phyloP scores from a whole-genome alignment of 2,113 vertebrate genomes.

The Mus spicilegus region DNA sequence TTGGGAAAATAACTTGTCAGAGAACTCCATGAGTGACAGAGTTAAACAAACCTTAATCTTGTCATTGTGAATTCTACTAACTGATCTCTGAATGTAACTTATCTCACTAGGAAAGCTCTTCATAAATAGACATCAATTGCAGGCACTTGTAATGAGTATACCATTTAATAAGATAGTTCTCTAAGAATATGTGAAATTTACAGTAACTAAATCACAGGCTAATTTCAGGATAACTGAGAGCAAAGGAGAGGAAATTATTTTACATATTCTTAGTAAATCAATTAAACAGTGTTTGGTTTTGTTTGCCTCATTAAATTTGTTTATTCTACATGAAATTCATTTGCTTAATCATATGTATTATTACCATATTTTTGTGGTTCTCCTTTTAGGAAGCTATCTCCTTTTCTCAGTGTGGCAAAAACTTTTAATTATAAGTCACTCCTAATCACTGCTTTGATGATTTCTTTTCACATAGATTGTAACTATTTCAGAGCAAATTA shows the following conservation, averaged over 20 bases:
- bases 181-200: background rate
- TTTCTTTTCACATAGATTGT: background rate
- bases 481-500: conserved; percentile 5
- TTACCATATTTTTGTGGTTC: background rate
- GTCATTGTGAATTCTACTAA: background rate
- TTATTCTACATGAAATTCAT: background rate
- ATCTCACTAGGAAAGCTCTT: background rate
- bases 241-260: background rate
- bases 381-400: background rate
- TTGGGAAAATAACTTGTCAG: background rate
- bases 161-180: background rate
- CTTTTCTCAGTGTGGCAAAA: background rate
- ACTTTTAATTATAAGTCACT: conserved; percentile 40
- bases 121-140: background rate
- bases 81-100: background rate
- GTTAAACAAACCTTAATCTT: background rate
- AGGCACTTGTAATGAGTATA: background rate
- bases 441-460: background rate
- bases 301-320: background rate
- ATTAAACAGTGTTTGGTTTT: background rate
- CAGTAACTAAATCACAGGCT: background rate
- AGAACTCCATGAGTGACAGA: background rate
- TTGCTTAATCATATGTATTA: background rate
- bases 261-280: background rate
- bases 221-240: background rate